These are phyloP conservation scores for Nomada ruficornis DNA, from an alignment of 2,888 invertebrate genomes.

Conservation along the genomic window DNA sequence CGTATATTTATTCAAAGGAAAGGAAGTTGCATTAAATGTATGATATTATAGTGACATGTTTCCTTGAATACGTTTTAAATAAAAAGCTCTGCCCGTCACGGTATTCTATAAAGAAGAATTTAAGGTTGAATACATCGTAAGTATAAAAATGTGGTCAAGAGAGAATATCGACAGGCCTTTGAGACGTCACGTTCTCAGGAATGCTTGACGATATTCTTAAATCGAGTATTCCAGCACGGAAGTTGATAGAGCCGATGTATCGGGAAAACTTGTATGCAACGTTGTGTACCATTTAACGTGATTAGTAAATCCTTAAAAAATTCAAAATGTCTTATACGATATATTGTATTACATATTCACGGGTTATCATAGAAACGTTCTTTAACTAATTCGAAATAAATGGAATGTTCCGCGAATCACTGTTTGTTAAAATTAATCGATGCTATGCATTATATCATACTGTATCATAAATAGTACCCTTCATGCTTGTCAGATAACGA, in stretches of 20 bases:
- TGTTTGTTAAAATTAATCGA: not conserved
- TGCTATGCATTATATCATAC: not conserved
- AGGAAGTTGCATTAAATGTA: not conserved
- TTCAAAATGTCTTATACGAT: too few relatives aligned
- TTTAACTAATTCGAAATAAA: too few relatives aligned
- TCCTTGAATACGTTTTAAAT: slow-evolving; percentile 9
- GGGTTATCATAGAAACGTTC: too few relatives aligned
- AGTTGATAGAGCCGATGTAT: not conserved
- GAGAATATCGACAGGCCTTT: slow-evolving; percentile 16
- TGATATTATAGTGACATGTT: not conserved
- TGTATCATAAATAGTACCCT: not conserved
- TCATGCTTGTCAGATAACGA: not conserved
- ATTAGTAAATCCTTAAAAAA: not conserved
- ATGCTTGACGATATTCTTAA: slow-evolving; percentile 4
- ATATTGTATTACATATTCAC: too few relatives aligned
- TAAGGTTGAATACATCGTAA: not conserved
- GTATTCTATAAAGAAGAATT: not conserved
- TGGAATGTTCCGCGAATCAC: too few relatives aligned
- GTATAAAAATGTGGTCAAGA: slow-evolving; percentile 11
- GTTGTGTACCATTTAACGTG: not conserved
- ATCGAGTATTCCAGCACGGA: not conserved
- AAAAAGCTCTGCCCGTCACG: not conserved
- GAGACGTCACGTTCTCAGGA: not conserved
- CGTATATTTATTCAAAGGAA: not conserved
- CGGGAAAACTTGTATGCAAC: not conserved